These are phyloP conservation scores for Agonopterix arenella DNA, from an alignment of 2,888 invertebrate species.

Conservation along the genomic window DNA sequence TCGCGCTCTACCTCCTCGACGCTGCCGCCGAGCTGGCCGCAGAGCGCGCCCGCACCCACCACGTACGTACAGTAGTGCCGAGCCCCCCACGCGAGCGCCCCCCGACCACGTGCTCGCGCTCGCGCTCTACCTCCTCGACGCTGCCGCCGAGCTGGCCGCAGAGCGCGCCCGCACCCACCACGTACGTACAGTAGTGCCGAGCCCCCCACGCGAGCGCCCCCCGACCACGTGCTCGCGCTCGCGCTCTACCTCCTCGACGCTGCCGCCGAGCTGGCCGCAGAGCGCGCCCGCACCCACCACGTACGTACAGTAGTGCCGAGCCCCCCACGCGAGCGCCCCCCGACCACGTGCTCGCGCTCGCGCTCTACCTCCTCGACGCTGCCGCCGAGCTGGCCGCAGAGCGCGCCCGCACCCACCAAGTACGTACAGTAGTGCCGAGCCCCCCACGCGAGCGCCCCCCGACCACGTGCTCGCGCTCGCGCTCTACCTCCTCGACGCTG, in stretches of 20 bases:
- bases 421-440: constrained; percentile 11
- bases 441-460: no score
- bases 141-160: constrained; percentile 79
- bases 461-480: constrained; percentile 77
- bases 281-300: constrained; percentile 23
- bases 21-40: constrained; percentile 80
- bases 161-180: constrained; percentile 28
- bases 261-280: constrained; percentile 76
- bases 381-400: constrained; percentile 76
- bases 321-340: constrained; percentile 59
- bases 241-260: constrained; percentile 92
- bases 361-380: constrained; percentile 91
- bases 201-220: constrained; percentile 73
- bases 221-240: constrained; percentile 91
- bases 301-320: constrained; percentile 12
- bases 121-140: constrained; percentile 94
- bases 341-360: constrained; percentile 92
- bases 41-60: constrained; percentile 27
- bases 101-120: constrained; percentile 48
- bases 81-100: no score
- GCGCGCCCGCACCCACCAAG: constrained; percentile 22
- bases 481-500: constrained; percentile 91
- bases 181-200: constrained; percentile 16
- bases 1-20: constrained; percentile 91
- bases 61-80: constrained; percentile 17